Evolutionary conservation across 1,140 invertebrate genomes (phyloP).

Genomic region (Pissodes strobi): DNA sequence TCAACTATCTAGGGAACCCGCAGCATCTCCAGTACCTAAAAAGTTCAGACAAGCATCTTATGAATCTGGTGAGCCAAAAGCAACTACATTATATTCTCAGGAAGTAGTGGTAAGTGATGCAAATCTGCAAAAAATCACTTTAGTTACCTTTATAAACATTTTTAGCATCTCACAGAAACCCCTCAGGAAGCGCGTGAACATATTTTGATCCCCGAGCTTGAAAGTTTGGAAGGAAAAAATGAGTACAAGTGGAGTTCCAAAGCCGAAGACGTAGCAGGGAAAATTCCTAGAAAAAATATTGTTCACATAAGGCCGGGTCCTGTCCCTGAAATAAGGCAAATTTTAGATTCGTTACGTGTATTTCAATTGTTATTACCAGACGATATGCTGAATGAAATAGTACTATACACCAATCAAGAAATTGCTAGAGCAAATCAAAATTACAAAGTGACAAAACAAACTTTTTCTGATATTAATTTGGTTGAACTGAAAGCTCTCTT

Average conservation of each 20-base stretch:
- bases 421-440: conserved; percentile 4
- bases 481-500: too few relatives aligned
- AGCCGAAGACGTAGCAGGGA: background rate
- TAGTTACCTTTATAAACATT: too few relatives aligned
- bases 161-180: background rate
- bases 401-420: too few relatives aligned
- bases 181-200: background rate
- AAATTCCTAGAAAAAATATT: background rate
- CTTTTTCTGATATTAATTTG: conserved; percentile 8
- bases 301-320: background rate
- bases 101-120: background rate
- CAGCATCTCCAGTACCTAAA: conserved; percentile 4
- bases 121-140: background rate
- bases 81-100: conserved; percentile 1
- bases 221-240: too few relatives aligned
- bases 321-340: background rate
- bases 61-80: conserved; percentile 2
- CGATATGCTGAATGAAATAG: conserved; percentile 5
- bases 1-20: conserved; percentile 1
- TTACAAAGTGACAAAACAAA: conserved; percentile 6
- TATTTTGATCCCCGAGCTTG: background rate
- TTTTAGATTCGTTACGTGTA: background rate
- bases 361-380: too few relatives aligned
- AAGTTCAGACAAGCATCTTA: conserved; percentile 2
- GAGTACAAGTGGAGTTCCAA: background rate